Percentiles rank a stretch among this genome's conserved stretches.
These are phyloP conservation scores for Periphyllus acericola DNA, from an alignment of 2,888 invertebrate genomes.

Conservation along the genomic window DNA sequence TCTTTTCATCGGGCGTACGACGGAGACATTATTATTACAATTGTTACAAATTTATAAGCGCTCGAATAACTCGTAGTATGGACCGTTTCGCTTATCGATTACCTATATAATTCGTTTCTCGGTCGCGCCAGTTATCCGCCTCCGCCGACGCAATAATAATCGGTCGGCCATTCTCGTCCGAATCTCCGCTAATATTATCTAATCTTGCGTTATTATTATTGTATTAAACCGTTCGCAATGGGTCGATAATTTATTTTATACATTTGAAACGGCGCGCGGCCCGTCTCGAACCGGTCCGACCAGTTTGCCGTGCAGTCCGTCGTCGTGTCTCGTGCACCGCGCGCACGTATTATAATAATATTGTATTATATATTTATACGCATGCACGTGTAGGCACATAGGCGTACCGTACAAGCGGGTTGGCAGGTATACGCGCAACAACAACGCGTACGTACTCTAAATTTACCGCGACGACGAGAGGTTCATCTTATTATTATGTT, in stretches of 20 bases:
- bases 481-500: not conserved
- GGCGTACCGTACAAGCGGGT: not conserved
- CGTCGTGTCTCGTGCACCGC: not conserved
- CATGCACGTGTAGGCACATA: not conserved
- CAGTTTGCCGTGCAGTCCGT: slow-evolving; percentile 25
- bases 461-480: not conserved
- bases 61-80: no score
- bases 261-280: slow-evolving; percentile 39
- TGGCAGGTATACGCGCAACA: not conserved
- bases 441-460: not conserved
- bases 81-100: no score
- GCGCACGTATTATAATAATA: not conserved
- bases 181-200: not conserved
- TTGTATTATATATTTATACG: not conserved
- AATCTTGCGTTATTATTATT: no score
- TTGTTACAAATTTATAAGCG: not conserved
- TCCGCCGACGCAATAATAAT: not conserved
- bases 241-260: slow-evolving; percentile 43
- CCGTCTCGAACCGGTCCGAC: slow-evolving; percentile 54
- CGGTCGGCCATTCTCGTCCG: not conserved
- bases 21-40: not conserved
- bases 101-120: not conserved
- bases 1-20: not conserved
- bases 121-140: not conserved
- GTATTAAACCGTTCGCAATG: slow-evolving; percentile 31